A percentile compares a stretch with the other conserved stretches of the same genome.
These are phyloP conservation scores for Cynopterus sphinx DNA, from an alignment of 2,797 vertebrate genomes.

Conservation along the genomic window DNA sequence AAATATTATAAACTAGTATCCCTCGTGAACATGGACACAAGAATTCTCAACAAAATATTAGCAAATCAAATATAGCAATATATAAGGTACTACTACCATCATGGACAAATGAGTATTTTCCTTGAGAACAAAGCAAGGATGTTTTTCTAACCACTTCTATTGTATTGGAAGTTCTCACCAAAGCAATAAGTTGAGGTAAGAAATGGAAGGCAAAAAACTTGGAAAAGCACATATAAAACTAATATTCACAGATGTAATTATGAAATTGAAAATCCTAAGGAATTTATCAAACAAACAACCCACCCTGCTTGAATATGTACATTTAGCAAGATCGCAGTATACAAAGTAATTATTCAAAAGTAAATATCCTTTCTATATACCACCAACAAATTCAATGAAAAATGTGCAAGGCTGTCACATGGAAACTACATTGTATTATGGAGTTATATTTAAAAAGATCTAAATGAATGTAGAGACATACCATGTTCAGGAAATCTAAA, in stretches of 20 bases:
- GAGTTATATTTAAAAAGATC: conserved; percentile 18
- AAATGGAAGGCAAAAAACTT: not conserved
- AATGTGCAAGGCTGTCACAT: not conserved
- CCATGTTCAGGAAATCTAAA: conserved; percentile 19
- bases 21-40: not conserved
- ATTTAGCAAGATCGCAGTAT: not conserved
- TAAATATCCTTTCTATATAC: not conserved
- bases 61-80: not conserved
- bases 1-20: conserved; percentile 10
- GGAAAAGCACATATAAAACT: not conserved
- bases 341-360: not conserved
- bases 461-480: conserved; percentile 24
- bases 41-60: conserved; percentile 45
- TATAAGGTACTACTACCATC: not conserved
- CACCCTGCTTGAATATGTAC: not conserved
- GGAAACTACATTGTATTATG: not conserved
- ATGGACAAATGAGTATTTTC: conserved; percentile 22
- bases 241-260: not conserved
- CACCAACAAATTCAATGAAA: conserved; percentile 38
- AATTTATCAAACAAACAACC: not conserved
- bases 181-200: conserved; percentile 1
- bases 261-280: conserved; percentile 3
- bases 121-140: conserved; percentile 24
- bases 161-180: not conserved
- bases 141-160: conserved; percentile 9